Base-by-base conservation (phyloP, 2,113 vertebrate genomes). In the Cottus gobio region DNA sequence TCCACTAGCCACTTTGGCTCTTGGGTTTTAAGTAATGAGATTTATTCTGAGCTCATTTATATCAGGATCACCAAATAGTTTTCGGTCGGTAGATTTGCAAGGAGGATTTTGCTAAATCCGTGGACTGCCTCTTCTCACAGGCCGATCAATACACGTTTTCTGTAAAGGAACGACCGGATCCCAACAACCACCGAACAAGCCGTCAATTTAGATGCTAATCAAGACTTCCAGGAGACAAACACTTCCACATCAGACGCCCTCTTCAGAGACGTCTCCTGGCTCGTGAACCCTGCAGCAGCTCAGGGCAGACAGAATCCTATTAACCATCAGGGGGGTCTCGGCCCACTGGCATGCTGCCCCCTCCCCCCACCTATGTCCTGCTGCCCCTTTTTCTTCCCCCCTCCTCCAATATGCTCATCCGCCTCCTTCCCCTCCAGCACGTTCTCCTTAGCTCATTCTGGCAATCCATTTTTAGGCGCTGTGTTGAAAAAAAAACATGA, bases 221-320 rank as follows among this genome's bases (percentile, higher is more conserved):
- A 86, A 82, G 86, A 82, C 71, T 66, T 66, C 52, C 44, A 69
- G 18, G 84, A 85, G 80, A 85, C 73, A 65, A 80, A 77, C 80
- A 75, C 80, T 75, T 88, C 75, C 72, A 79, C 76, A 71, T 76
- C 89, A 91, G 83, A 84, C 83, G 39, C 22, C 60, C 83, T 86
- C 83, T 80, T 76, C 82, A 72, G 67, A 77, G 78, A 13, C 63
- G 30, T 85, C 75, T 86, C 67, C 76, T 46, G 77, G 70, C 75
- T 78, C 50, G 44, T 85, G 85, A 92, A 86, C 82, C 84, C 85
- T 77, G 67, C 84, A 44, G 75, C 89, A 75, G 89, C 79, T 83
- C 81, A 83, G 86, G 68, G 79, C 89, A 90, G 89, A 92, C 90
- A 56, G 92, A 94, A 94, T 94, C 93, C 89, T 84, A 92, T 91